Conservation (phyloP, 2,797 vertebrate species). For the Podarcis siculus region DNA sequence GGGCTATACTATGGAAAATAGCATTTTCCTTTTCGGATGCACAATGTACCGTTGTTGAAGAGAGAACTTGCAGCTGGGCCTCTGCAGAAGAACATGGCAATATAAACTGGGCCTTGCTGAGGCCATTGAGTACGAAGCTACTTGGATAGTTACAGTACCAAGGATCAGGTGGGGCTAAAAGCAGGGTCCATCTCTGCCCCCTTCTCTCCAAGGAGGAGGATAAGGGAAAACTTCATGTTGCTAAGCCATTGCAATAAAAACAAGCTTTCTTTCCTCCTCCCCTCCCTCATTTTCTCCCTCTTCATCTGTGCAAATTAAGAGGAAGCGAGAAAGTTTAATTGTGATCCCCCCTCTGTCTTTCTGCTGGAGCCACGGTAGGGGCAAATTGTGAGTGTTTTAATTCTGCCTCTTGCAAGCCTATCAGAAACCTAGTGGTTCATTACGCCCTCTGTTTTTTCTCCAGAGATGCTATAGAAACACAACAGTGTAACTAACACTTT, state of each 20-base stretch:
- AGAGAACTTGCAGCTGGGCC: too few species aligned
- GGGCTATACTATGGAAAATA: too few species aligned
- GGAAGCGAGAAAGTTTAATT: constrained; percentile 64
- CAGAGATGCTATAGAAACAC: constrained; percentile 70
- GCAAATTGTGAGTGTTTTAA: constrained; percentile 66
- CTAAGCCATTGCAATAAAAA: constrained; percentile 28
- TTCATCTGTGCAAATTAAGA: constrained; percentile 60
- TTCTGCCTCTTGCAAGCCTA: constrained; percentile 61
- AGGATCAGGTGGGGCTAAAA: background rate
- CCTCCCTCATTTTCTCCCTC: constrained; percentile 6
- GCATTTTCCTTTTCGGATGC: too few species aligned
- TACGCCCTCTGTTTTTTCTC: constrained; percentile 67
- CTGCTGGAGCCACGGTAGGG: constrained; percentile 38
- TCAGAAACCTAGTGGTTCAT: constrained; percentile 60
- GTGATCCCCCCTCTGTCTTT: constrained; percentile 47
- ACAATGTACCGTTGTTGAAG: too few species aligned
- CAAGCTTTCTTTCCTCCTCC: constrained; percentile 18
- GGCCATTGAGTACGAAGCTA: background rate
- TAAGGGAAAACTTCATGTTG: constrained; percentile 23
- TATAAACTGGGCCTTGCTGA: background rate
- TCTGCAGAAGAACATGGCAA: too few species aligned
- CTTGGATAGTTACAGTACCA: background rate
- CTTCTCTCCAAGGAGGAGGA: background rate
- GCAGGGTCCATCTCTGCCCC: background rate
- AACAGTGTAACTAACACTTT: constrained; percentile 75